Base-by-base conservation (phyloP, 92 coral and sea anemone genomes). In the Isaurus tuberculatus region DNA sequence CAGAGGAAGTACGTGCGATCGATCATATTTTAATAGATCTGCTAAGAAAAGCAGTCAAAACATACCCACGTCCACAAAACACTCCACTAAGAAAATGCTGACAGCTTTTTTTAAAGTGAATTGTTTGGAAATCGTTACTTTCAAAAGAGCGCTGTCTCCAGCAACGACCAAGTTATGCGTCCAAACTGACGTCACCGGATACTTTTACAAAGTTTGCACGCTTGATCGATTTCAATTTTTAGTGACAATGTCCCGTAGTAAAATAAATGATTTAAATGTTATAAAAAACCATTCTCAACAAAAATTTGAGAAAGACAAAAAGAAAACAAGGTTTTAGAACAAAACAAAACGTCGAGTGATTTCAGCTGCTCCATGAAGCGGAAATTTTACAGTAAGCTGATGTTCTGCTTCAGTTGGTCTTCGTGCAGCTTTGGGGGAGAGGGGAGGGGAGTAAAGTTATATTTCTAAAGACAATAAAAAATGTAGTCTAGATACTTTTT, bases 161-260 rank as follows among this genome's bases (percentile, higher is more conserved):
- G 57, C 51, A 31, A 77, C 82, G 82, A 77, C 55, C 31, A 51
- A 77, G 70, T 60, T 58, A 77, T 77, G 82, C 69, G 67, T 75
- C 28, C 69, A 14, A 27, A 23, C 60, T 72, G 78, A 72, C 78
- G 78, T 72, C 78, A 72, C 78, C 61, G 78, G 78, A 44, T 44
- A 32, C 78, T 72, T 72, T 70, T 43, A 2, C 27, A 19, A 20
- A 61, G 5, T 63, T 40, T 43, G 20, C 51, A 70, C 34, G 13
- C 32, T 63, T 7, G 33, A 26, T 26, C 13, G 31, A 26, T 63
- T 25, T 10, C n/a, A 13, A 14, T 37, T 36, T 22, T 40, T 70
- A 22, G 34, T 11, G 34, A 72, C 20, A 25, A n/a, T n/a, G 36
- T 19, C 49, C 14, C 48, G 14, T 43, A 5, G 29, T 15, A 16